Conservation (phyloP, 2,113 vertebrate genomes). For the Actenoides hombroni region DNA sequence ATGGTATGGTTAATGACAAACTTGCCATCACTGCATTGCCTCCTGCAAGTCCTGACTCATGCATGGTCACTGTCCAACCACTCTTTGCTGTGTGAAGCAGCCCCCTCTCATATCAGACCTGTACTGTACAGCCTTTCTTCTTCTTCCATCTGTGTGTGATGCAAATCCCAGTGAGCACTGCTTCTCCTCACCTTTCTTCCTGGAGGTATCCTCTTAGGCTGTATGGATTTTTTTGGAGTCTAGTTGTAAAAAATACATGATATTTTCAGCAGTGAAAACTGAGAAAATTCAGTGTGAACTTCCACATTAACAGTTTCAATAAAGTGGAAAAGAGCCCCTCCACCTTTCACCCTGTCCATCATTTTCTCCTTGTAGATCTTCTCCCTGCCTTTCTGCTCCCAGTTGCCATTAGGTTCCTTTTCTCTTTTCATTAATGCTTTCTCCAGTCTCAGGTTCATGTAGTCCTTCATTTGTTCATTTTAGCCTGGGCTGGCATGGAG, state of each 20-base stretch:
- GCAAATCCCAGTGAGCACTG: not conserved
- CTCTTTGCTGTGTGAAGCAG: not conserved
- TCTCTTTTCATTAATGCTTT: not conserved
- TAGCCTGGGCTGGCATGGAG: not conserved
- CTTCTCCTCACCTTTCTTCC: not conserved
- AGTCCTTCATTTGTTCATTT: not conserved
- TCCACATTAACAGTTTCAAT: not conserved
- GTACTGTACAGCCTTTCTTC: not conserved
- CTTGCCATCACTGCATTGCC: not conserved
- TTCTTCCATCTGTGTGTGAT: not conserved
- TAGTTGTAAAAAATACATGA: not conserved
- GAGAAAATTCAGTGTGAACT: not conserved
- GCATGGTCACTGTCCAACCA: not conserved
- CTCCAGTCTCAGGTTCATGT: not conserved
- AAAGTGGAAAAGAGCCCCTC: not conserved
- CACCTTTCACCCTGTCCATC: not conserved
- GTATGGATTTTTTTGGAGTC: not conserved
- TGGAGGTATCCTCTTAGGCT: not conserved
- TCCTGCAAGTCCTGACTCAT: not conserved
- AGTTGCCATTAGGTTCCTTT: not conserved
- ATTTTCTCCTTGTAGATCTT: not conserved
- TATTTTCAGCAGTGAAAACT: not conserved
- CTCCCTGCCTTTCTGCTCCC: fast-evolving
- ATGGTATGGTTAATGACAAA: not conserved
- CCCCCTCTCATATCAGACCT: not conserved